phyloP scores from a whole-genome alignment of 2,888 invertebrate genomes.

The Melanostoma scalare region DNA sequence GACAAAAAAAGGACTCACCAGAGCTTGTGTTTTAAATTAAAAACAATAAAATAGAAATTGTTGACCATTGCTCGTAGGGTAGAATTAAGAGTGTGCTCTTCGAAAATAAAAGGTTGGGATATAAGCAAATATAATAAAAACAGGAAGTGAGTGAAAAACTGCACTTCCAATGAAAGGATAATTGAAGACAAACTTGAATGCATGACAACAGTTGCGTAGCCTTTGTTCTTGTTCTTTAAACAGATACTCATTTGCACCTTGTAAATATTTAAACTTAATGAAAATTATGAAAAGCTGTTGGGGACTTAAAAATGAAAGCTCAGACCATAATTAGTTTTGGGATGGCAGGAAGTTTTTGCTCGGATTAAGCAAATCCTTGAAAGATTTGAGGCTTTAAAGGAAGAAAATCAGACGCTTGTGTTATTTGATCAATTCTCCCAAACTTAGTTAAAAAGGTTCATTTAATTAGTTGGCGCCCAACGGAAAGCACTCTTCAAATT shows the following conservation, averaged over 20 bases:
- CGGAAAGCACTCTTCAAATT: too few relatives aligned
- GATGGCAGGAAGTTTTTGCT: too few relatives aligned
- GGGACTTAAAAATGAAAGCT: too few relatives aligned
- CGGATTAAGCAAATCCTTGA: neutral
- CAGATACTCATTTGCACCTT: too few relatives aligned
- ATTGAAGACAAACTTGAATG: conserved; percentile 35
- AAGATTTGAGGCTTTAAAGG: too few relatives aligned
- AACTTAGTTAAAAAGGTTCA: too few relatives aligned
- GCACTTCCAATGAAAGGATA: conserved; percentile 49
- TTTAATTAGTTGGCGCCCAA: too few relatives aligned
- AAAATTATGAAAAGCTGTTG: too few relatives aligned
- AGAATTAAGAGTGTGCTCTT: conserved; percentile 62
- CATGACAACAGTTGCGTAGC: conserved; percentile 37
- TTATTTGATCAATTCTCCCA: too few relatives aligned
- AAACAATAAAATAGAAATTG: conserved; percentile 71
- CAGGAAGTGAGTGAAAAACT: conserved; percentile 24
- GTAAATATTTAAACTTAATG: too few relatives aligned
- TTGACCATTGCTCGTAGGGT: conserved; percentile 63
- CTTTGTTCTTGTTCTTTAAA: neutral
- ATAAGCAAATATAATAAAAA: conserved; percentile 19
- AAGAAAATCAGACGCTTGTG: neutral
- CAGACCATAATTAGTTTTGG: too few relatives aligned
- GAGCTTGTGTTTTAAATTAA: conserved; percentile 71
- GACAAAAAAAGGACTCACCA: conserved; percentile 44
- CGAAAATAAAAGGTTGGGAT: conserved; percentile 29